phyloP scores from a whole-genome alignment of 2,888 invertebrate species.

The Ectemnius lituratus region DNA sequence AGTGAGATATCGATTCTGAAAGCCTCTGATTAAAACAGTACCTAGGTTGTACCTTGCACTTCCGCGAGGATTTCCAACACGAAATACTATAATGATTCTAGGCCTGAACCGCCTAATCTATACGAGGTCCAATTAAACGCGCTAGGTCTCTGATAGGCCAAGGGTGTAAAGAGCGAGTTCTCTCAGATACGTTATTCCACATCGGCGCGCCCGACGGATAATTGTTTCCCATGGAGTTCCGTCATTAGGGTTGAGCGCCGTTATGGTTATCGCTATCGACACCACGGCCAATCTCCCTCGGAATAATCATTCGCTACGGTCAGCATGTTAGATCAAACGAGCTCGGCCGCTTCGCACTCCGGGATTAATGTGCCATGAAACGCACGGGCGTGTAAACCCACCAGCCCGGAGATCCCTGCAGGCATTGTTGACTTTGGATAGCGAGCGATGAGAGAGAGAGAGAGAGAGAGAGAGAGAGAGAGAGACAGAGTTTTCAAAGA shows the following conservation, averaged over 20 bases:
- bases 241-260: constrained; percentile 20
- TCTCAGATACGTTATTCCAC: constrained; percentile 27
- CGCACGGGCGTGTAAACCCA: not conserved
- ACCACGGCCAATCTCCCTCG: constrained; percentile 1
- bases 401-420: too few species aligned
- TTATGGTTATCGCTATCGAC: constrained; percentile 20
- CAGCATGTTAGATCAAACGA: constrained; percentile 15
- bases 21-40: too few species aligned
- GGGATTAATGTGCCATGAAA: constrained; percentile 22
- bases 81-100: not conserved
- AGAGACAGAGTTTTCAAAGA: too few species aligned
- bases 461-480: too few species aligned
- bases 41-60: too few species aligned
- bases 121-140: constrained; percentile 46
- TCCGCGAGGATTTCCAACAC: too few species aligned
- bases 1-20: too few species aligned
- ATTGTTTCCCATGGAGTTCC: constrained; percentile 46
- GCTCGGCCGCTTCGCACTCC: not conserved
- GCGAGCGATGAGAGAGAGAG: too few species aligned
- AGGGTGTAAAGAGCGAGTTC: constrained; percentile 21
- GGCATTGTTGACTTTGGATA: too few species aligned
- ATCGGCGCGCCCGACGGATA: constrained; percentile 43
- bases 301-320: constrained; percentile 26
- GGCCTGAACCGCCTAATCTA: constrained; percentile 42
- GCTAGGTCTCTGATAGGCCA: constrained; percentile 17